A percentile compares a stretch with the other conserved stretches of the same genome.
Evolutionary conservation across 2,113 vertebrate species (phyloP).

Genomic region (Nipponia nippon): DNA sequence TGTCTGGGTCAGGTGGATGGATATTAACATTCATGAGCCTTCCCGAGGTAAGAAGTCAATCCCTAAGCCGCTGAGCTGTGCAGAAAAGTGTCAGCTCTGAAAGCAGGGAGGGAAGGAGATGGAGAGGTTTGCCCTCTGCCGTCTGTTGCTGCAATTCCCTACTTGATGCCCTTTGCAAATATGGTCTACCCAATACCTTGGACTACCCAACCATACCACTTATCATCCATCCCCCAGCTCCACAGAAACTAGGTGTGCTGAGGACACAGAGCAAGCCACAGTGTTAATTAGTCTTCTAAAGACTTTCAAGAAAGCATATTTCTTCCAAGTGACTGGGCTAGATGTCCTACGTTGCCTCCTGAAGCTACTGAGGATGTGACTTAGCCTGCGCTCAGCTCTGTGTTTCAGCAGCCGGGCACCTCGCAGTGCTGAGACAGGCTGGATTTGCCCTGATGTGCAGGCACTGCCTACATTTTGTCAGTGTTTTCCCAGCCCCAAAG

Average conservation of each 20-base stretch:
- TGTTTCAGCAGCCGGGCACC: neutral
- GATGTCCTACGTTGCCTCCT: neutral
- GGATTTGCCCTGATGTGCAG: neutral
- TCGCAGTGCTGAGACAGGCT: neutral
- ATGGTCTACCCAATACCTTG: neutral
- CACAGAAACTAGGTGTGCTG: neutral
- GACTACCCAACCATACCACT: neutral
- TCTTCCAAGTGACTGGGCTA: neutral
- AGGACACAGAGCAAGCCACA: neutral
- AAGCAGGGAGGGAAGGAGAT: neutral
- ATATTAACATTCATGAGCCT: conserved; percentile 22
- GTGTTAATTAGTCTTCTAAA: neutral
- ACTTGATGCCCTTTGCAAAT: neutral
- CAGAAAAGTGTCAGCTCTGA: neutral
- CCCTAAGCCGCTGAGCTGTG: neutral
- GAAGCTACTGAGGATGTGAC: neutral
- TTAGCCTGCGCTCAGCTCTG: neutral
- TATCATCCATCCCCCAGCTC: neutral
- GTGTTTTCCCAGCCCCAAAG: neutral
- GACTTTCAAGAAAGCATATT: neutral
- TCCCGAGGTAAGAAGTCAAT: neutral
- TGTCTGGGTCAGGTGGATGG: neutral
- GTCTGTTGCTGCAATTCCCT: neutral
- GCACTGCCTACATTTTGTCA: neutral
- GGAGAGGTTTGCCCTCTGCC: neutral